These are phyloP conservation scores for Rhea americana DNA, from an alignment of 2,113 vertebrate genomes.

Conservation along the genomic window DNA sequence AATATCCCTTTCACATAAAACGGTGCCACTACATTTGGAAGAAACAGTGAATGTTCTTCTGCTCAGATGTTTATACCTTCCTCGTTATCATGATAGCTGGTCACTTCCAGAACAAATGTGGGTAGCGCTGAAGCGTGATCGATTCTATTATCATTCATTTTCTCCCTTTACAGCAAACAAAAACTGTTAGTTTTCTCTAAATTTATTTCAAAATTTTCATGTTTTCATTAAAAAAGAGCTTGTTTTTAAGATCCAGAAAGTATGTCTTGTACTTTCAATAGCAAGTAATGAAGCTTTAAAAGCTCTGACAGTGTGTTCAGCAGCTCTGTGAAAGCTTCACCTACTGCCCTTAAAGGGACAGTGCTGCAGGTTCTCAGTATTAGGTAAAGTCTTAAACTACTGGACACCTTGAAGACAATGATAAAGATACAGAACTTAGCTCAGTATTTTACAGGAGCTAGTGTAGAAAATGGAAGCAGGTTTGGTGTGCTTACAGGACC, in stretches of 20 bases:
- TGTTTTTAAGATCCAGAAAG: background rate
- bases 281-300: background rate
- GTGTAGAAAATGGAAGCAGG: background rate
- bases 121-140: background rate
- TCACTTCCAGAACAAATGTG: background rate
- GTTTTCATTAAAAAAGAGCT: background rate
- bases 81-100: background rate
- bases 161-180: background rate
- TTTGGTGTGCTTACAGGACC: background rate
- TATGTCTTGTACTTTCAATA: background rate
- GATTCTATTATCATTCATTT: background rate
- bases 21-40: background rate
- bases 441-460: background rate
- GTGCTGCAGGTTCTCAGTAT: background rate
- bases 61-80: background rate
- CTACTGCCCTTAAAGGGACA: background rate
- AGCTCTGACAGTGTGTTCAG: background rate
- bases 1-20: background rate
- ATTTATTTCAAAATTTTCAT: background rate
- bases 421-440: background rate
- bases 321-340: background rate
- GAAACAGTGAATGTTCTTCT: background rate
- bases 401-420: background rate
- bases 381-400: background rate
- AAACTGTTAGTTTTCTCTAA: background rate